phyloP scores from a whole-genome alignment of 1,140 invertebrate species.

The Drosophila setifemur region DNA sequence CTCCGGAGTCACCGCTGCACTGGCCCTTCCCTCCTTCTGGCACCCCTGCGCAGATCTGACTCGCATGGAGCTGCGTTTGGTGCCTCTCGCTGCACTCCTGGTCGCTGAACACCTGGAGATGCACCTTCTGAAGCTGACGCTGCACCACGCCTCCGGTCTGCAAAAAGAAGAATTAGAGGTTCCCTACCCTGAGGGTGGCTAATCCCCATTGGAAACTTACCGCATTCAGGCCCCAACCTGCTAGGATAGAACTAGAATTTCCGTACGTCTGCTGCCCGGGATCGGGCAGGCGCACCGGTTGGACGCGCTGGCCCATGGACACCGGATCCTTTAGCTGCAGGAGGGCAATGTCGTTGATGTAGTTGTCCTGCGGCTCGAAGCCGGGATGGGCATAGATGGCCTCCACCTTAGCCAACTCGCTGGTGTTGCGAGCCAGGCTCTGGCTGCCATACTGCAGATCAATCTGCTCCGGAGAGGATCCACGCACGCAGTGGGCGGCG shows the following conservation, averaged over 20 bases:
- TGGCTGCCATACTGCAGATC: constrained; percentile 69
- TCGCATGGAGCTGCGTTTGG: constrained; percentile 52
- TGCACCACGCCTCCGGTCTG: constrained; percentile 79
- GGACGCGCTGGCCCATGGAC: constrained; percentile 20
- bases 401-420: constrained; percentile 41
- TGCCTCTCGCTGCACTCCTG: constrained; percentile 72
- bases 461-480: constrained; percentile 24
- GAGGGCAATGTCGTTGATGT: constrained; percentile 68
- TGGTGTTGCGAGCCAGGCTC: constrained; percentile 38
- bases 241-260: constrained; percentile 42
- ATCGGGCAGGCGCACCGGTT: constrained; percentile 56
- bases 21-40: constrained; percentile 82
- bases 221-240: constrained; percentile 77
- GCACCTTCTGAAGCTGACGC: constrained; percentile 73
- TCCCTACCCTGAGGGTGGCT: no score
- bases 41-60: constrained; percentile 81
- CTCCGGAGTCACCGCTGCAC: constrained; percentile 83
- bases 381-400: constrained; percentile 66
- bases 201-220: no score
- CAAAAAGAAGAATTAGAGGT: not conserved
- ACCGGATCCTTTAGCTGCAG: constrained; percentile 45
- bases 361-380: constrained; percentile 60
- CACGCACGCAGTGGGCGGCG: constrained; percentile 69
- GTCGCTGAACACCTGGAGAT: constrained; percentile 72
- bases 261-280: constrained; percentile 28